Conservation (phyloP, 2,113 vertebrate species). For the Pelusios castaneus region DNA sequence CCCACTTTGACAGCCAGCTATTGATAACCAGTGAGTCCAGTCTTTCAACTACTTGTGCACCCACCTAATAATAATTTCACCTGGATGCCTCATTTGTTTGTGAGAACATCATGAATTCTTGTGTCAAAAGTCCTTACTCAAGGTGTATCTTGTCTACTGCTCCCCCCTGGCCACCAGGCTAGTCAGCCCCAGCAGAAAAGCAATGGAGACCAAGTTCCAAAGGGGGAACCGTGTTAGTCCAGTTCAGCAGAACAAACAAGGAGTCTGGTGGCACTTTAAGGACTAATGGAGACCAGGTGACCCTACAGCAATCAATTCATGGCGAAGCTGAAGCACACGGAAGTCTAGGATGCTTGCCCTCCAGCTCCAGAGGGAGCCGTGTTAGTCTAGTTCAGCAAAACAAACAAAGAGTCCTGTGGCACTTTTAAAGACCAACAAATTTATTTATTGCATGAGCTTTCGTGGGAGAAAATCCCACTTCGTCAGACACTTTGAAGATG, state of each 20-base stretch:
- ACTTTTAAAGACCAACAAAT: too few species aligned
- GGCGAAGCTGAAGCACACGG: not conserved
- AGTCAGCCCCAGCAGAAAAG: not conserved
- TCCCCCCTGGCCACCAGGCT: not conserved
- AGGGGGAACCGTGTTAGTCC: too few species aligned
- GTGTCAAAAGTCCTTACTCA: not conserved
- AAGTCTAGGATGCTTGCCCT: not conserved
- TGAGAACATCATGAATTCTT: not conserved
- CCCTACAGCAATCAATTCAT: not conserved
- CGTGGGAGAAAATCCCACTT: too few species aligned
- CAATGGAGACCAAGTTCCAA: not conserved
- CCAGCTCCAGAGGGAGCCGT: too few species aligned
- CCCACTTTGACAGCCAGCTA: not conserved
- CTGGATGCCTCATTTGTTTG: not conserved
- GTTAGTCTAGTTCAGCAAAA: too few species aligned
- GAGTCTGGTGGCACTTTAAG: too few species aligned
- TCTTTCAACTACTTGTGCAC: not conserved
- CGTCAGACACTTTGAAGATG: too few species aligned
- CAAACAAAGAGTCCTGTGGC: too few species aligned
- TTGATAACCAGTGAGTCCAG: not conserved
- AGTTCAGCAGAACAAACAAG: too few species aligned
- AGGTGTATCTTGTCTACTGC: not conserved
- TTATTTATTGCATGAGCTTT: too few species aligned
- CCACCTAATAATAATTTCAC: not conserved
- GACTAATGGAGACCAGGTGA: not conserved